Conservation (phyloP, 2,113 vertebrate species). For the Oriolus oriolus region DNA sequence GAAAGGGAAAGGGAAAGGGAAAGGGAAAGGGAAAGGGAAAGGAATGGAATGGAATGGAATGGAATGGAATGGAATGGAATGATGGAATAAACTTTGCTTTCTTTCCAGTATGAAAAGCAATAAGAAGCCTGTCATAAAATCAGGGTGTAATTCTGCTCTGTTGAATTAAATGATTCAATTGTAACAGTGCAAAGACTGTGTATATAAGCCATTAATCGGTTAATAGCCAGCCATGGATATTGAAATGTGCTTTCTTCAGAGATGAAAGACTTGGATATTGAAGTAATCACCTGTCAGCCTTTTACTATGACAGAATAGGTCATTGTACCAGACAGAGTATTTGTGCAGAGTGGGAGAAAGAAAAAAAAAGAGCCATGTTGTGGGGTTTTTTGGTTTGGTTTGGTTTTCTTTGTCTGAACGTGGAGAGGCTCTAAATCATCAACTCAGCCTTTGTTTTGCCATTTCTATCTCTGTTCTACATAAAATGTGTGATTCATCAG, state of each 20-base stretch:
- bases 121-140: background rate
- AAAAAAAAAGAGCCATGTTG: background rate
- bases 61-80: too few species aligned
- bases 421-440: background rate
- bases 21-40: too few species aligned
- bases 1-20: too few species aligned
- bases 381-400: rapidly evolving
- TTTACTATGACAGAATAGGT: background rate
- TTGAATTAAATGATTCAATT: background rate
- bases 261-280: background rate
- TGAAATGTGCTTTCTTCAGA: background rate
- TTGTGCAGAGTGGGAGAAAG: background rate
- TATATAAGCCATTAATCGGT: background rate
- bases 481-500: background rate
- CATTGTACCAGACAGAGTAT: background rate
- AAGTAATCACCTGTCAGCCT: background rate
- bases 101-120: background rate
- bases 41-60: too few species aligned
- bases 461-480: background rate
- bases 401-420: background rate
- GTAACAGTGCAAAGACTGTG: background rate
- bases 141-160: background rate
- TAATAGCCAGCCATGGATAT: background rate
- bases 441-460: background rate
- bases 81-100: background rate